A percentile compares a stretch with the other conserved stretches of the same genome.
These are phyloP conservation scores for Microctonus aethiopoides DNA, from an alignment of 2,888 invertebrate genomes.

Conservation along the genomic window DNA sequence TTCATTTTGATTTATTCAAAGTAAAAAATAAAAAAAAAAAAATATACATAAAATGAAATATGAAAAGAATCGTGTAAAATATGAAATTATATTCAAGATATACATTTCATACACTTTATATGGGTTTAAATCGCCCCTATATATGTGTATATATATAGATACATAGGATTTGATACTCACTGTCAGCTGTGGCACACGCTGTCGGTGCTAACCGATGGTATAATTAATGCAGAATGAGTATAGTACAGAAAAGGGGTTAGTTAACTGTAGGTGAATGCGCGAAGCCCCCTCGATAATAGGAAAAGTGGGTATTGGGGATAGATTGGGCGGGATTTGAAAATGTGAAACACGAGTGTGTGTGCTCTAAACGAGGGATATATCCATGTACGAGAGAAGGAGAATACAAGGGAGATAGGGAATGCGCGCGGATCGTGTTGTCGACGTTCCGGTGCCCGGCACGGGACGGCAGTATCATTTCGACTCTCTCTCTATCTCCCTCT, in stretches of 20 bases:
- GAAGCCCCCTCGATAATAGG: constrained; percentile 11
- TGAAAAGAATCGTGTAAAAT: too few species aligned
- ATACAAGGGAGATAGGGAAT: constrained; percentile 20
- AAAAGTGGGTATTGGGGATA: constrained; percentile 26
- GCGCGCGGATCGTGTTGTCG: constrained; percentile 41
- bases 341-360: background rate
- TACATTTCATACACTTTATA: too few species aligned
- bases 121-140: background rate
- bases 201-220: background rate
- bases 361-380: constrained; percentile 24
- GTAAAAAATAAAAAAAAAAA: background rate
- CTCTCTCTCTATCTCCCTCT: constrained; percentile 30
- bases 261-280: constrained; percentile 1
- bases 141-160: too few species aligned
- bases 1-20: background rate
- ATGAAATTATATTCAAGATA: too few species aligned
- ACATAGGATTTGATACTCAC: background rate
- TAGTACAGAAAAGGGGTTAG: background rate
- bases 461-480: constrained; percentile 48
- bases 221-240: constrained; percentile 23
- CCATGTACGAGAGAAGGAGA: constrained; percentile 12
- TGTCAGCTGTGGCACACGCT: background rate
- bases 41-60: background rate
- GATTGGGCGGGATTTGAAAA: constrained; percentile 20
- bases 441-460: constrained; percentile 63